Conservation (phyloP, 2,888 invertebrate species). For the Caenorhabditis sp. region DNA sequence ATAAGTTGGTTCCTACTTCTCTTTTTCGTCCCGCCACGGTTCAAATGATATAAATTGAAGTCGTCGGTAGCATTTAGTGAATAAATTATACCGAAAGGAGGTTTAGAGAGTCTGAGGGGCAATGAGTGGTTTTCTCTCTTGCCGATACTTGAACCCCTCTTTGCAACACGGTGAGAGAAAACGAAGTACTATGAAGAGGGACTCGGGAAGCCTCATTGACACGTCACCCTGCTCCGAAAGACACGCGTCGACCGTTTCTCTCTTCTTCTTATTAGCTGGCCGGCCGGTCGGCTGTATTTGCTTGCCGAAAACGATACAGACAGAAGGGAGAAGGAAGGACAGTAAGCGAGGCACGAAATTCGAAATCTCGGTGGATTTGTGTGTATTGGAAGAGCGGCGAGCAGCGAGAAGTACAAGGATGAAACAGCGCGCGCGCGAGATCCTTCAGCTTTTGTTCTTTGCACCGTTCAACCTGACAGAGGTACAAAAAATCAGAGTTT, state of each 20-base stretch:
- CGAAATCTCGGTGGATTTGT: slow-evolving; percentile 39
- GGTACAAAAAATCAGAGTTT: slow-evolving; percentile 46
- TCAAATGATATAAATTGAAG: slow-evolving; percentile 4
- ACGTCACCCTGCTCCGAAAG: slow-evolving; percentile 35
- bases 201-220: slow-evolving; percentile 5
- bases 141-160: slow-evolving; percentile 18
- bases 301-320: slow-evolving; percentile 55
- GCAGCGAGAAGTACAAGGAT: slow-evolving; percentile 27
- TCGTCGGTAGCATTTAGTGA: slow-evolving; percentile 4
- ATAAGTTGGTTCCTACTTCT: slow-evolving; percentile 23
- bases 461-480: slow-evolving; percentile 37
- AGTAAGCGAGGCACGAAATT: slow-evolving; percentile 17
- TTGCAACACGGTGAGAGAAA: not conserved
- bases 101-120: not conserved
- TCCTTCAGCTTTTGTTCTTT: slow-evolving; percentile 49
- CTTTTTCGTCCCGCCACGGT: slow-evolving; percentile 5
- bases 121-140: slow-evolving; percentile 9
- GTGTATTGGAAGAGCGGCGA: slow-evolving; percentile 42
- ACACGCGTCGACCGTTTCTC: slow-evolving; percentile 39
- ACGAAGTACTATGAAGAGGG: slow-evolving; percentile 31
- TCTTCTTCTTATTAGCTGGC: slow-evolving; percentile 31
- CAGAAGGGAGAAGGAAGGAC: not conserved
- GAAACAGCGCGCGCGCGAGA: slow-evolving; percentile 41
- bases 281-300: slow-evolving; percentile 38
- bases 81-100: slow-evolving; percentile 6